Evolutionary conservation across 2,797 vertebrate species (phyloP), one percentile per base, ranked within the genome.

Genomic region (Diplodus puntazzo): DNA sequence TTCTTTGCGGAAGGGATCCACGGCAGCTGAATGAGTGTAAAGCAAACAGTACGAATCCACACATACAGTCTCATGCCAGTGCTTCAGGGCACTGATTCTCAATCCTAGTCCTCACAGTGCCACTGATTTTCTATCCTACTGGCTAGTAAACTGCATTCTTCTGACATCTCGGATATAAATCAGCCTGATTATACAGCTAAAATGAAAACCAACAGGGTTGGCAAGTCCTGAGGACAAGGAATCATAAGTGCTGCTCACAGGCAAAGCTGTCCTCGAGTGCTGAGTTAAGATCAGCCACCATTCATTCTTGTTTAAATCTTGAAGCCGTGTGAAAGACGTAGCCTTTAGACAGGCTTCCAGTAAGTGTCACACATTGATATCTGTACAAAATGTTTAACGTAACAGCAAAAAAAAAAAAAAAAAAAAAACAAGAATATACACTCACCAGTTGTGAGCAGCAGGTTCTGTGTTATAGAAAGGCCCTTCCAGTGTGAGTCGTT

Each of bases 361-460:
- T 11, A 21, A 21, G 27, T 4, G 43, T 43, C 30, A 69, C 34
- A 75, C 20, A 25, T 50, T 42, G 16, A 52, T 21, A 27, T 25
- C 13, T 49, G 5, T 25, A 23, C 10, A 34, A 76, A 73, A 65
- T 11, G 0, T 61, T 55, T 34, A 43, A 39, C 3, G 50, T 70
- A 25, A 53, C 18, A 60, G 43, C 23, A 71, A 34, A 20, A 55
- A 25, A 57, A 14, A 25, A 1, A 57, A 14, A 25, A 1, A 23
- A 23, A 4, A 7, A 50, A 21, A 52, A 52, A 45, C 63, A 58
- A n/a, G 57, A 11, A 59, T 25, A 17, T 30, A 13, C 42, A 88
- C 91, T 85, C 48, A 94, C 93, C 89, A 85, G 76, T 55, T 88
- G 49, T 85, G 88, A 54, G 82, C 64, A 58, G 72, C 69, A 49